phyloP scores from a whole-genome alignment of 2,797 vertebrate species.

The Lagorchestes hirsutus region DNA sequence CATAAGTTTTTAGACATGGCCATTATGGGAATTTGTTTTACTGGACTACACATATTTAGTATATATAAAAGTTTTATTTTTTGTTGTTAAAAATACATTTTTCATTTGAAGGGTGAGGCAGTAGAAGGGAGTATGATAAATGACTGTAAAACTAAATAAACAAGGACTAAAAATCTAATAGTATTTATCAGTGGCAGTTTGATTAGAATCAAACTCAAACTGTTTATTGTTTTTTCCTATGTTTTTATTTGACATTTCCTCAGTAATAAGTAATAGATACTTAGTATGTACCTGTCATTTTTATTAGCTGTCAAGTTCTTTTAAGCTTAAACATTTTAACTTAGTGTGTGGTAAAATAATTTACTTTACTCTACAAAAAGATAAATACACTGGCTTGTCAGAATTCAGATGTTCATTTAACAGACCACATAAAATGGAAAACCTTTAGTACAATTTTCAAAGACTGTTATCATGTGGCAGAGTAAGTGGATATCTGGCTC shows the following conservation, averaged over 20 bases:
- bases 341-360: not conserved
- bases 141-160: no score
- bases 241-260: not conserved
- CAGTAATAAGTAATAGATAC: not conserved
- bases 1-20: no score
- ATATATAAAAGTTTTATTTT: no score
- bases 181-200: no score
- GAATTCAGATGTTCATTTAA: not conserved
- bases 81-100: no score
- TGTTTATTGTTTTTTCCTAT: not conserved
- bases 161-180: no score
- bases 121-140: no score
- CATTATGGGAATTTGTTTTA: no score
- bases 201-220: not conserved
- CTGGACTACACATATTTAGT: no score
- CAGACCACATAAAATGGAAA: not conserved
- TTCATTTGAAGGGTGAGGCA: no score
- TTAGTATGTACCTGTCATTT: not conserved
- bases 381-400: not conserved
- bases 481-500: not conserved
- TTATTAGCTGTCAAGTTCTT: not conserved
- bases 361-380: not conserved
- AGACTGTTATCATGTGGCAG: not conserved
- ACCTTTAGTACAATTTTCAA: not conserved
- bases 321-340: not conserved